Base-by-base conservation (phyloP, 2,797 vertebrate species). In the Darevskia mixta region DNA sequence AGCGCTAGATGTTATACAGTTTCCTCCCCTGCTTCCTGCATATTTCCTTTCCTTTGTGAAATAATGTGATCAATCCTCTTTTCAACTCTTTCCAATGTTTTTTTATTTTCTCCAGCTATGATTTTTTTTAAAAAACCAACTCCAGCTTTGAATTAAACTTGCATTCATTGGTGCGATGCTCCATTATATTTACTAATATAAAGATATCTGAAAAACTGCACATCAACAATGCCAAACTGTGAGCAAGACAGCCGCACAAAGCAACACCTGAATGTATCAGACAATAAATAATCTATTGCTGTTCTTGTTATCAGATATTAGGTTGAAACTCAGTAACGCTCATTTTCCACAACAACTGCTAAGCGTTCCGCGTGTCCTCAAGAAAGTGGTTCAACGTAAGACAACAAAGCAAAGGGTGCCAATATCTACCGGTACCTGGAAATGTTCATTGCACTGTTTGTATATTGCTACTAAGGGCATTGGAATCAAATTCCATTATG, bases 281-380 rank as follows among this genome's bases (percentile, higher is more conserved):
- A 89, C 0, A 0, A 93, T 95, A 91, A 94, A 95, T 95, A 92
- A 93, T 93, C 92, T 90, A 94, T 93, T 94, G 92, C 89, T 92
- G 43, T 64, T 79, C 71, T 32, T 0, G 29, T 89, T 94, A 95
- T 91, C 92, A 94, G 93, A 94, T 93, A 92, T 89, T 95, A 92
- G 89, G 83, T 88, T 93, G 94, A 91, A 94, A 95, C 88, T 88
- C 84, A 93, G 92, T 94, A 93, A 55, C 90, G 90, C 92, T 91
- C 0, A 81, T 79, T 90, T 90, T 67, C 90, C 87, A 79, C 87
- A 90, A 93, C 89, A 90, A 82, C 89, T 91, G 20, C 85, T 85
- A 86, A 49, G 17, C 69, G 4, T 86, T 83, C 43, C 67, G 82
- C 88, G 87, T 77, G 43, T 83, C 38, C 66, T 69, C 5, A 10